Base-by-base conservation (phyloP, 2,888 invertebrate genomes). In the Neocrepidodera transversa region DNA sequence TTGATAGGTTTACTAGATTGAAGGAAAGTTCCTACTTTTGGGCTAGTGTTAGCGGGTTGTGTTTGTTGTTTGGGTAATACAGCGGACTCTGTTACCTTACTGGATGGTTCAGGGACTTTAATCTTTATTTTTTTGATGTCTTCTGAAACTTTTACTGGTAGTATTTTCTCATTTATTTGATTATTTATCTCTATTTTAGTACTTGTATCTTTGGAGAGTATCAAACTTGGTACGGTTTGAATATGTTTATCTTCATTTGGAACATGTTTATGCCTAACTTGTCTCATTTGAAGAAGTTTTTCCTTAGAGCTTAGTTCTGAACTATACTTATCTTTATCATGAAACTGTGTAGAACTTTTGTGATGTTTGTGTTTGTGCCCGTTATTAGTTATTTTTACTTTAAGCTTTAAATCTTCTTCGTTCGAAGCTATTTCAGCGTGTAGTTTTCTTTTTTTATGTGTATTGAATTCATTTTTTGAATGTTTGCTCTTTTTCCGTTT, bases 401-500 rank as follows among this genome's bases (percentile, higher is more conserved):
- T 84, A 70, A 84, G 76, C 65, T 84, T 84, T 2, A 83, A 71
- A 58, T 81, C 82, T 14, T 82, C 76, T 58, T 83, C 82, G 53
- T 76, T 78, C 2, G 76, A 74, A 2, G 80, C 79, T 45, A 84
- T 84, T 67, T 84, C 84, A 0, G 84, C 84, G 66, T 84, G 84
- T n/a, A 84, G 67, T 70, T 84, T 84, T 36, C 82, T 74, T 28
- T 83, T 80, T 64, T 84, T 84, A 26, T 77, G 75, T 23, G 72
- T 65, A 38, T 67, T 68, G n/a, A 71, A 74, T 16, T 82, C 80
- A 58, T 81, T 82, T 70, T 83, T 83, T 1, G 84, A 84, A 70
- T 85, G 84, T 69, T 84, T 84, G 51, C 71, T 79, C 76, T 85
- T 85, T 70, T 84, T 85, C 23, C 84, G 77, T 70, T 84, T 84